Conservation (phyloP, 2,797 vertebrate genomes). For the Melanitta fusca region DNA sequence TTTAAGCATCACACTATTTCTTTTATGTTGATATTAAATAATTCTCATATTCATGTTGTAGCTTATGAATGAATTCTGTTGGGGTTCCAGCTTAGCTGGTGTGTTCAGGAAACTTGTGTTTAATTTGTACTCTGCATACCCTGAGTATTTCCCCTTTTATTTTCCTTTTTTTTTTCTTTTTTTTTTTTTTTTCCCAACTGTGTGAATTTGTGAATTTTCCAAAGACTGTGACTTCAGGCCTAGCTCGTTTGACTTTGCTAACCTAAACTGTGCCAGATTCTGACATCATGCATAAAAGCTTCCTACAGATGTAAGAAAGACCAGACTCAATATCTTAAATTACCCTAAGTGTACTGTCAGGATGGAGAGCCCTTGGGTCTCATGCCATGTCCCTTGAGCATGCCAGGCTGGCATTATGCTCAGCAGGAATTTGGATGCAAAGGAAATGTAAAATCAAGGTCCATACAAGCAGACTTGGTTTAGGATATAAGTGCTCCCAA, state of each 20-base stretch:
- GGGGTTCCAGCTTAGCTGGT: neutral
- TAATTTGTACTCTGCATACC: neutral
- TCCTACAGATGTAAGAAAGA: neutral
- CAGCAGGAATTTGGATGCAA: neutral
- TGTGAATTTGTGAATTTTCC: neutral
- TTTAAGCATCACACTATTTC: neutral
- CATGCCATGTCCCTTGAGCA: neutral
- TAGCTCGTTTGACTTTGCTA: slow-evolving; percentile 9
- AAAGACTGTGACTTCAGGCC: neutral
- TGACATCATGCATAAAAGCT: slow-evolving; percentile 29
- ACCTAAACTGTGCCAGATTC: slow-evolving; percentile 16
- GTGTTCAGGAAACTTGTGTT: neutral
- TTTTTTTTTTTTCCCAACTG: neutral
- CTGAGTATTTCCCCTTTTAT: neutral
- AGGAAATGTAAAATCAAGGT: neutral
- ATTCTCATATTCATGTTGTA: neutral
- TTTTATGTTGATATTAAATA: neutral
- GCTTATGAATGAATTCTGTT: neutral
- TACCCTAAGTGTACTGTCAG: neutral
- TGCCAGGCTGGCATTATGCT: neutral
- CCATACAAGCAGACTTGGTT: neutral
- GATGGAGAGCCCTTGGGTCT: neutral
- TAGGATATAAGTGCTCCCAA: neutral
- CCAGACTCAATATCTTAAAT: slow-evolving; percentile 4
- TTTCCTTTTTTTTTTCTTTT: neutral